Percentiles rank a stretch among this genome's conserved stretches.
Evolutionary conservation across 2,113 vertebrate species (phyloP).

Genomic region (Myiopsitta monachus): DNA sequence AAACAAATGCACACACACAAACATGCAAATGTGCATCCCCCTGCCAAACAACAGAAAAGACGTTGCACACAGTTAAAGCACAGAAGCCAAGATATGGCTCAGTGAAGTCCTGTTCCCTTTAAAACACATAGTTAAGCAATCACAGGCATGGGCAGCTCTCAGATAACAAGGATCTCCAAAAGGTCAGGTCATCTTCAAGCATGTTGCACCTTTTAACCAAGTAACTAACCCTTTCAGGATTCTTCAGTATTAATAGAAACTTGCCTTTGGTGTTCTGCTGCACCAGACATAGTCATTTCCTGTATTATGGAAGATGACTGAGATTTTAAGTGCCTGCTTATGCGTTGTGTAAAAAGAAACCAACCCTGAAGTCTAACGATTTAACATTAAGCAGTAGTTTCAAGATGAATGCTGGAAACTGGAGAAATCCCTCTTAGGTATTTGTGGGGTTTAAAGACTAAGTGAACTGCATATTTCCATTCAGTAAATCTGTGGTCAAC

Average conservation of each 20-base stretch:
- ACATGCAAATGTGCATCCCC: fast-evolving
- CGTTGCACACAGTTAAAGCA: not conserved
- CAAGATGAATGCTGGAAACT: slow-evolving; percentile 52
- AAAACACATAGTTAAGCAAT: not conserved
- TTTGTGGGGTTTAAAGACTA: slow-evolving; percentile 67
- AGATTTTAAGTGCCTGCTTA: slow-evolving; percentile 34
- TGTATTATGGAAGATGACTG: not conserved
- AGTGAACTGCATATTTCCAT: slow-evolving; percentile 58
- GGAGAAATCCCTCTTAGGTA: slow-evolving; percentile 59
- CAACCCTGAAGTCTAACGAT: slow-evolving; percentile 34
- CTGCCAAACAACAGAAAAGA: not conserved
- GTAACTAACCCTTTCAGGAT: not conserved
- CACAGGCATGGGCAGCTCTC: not conserved
- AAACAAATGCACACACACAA: not conserved
- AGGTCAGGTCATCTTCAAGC: not conserved
- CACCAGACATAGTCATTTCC: not conserved
- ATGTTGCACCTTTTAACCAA: not conserved
- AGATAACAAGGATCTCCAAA: not conserved
- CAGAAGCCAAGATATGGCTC: not conserved
- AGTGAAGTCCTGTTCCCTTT: not conserved
- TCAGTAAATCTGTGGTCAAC: slow-evolving; percentile 73
- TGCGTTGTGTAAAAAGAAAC: not conserved
- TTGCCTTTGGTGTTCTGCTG: not conserved
- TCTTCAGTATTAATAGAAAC: not conserved
- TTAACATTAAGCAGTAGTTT: slow-evolving; percentile 53